phyloP scores from a whole-genome alignment of 2,888 invertebrate species.

The Gnatocerus cornutus region DNA sequence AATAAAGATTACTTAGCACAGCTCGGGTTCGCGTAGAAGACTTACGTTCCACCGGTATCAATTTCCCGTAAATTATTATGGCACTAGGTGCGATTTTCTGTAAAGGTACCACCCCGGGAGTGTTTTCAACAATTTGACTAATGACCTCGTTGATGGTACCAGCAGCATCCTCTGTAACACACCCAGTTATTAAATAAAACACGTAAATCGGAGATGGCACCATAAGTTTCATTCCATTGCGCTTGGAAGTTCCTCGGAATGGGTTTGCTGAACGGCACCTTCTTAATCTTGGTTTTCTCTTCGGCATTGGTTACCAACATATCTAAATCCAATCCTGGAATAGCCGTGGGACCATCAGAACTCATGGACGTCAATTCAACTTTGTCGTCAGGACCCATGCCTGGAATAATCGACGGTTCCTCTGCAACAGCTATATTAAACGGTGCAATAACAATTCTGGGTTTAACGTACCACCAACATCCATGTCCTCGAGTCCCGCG shows the following conservation, averaged over 20 bases:
- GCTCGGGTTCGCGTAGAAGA: too few relatives aligned
- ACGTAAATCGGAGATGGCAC: conserved; percentile 22
- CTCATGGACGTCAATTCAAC: conserved; percentile 86
- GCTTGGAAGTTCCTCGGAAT: conserved; percentile 97
- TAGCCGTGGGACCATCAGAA: conserved; percentile 84
- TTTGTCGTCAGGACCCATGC: conserved; percentile 98
- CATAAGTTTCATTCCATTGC: conserved; percentile 90
- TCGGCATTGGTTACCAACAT: conserved; percentile 75
- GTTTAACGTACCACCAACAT: conserved; percentile 73
- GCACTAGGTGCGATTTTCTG: conserved; percentile 86
- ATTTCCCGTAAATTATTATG: conserved; percentile 88
- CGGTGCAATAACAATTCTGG: background rate
- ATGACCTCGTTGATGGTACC: conserved; percentile 79
- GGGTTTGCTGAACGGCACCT: conserved; percentile 95
- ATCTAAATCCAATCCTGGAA: conserved; percentile 92
- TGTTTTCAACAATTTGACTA: conserved; percentile 83
- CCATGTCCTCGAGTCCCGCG: conserved; percentile 81
- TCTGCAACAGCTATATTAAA: conserved; percentile 70
- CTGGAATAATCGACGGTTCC: conserved; percentile 90
- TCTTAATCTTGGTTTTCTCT: conserved; percentile 83
- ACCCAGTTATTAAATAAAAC: conserved; percentile 8
- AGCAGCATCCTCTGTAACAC: conserved; percentile 67
- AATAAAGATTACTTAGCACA: too few relatives aligned
- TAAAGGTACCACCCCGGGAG: conserved; percentile 85
- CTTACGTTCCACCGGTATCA: conserved; percentile 83